Evolutionary conservation across 2,113 vertebrate genomes (phyloP), one percentile per base, ranked within the genome.

Genomic region (Lepus timidus): DNA sequence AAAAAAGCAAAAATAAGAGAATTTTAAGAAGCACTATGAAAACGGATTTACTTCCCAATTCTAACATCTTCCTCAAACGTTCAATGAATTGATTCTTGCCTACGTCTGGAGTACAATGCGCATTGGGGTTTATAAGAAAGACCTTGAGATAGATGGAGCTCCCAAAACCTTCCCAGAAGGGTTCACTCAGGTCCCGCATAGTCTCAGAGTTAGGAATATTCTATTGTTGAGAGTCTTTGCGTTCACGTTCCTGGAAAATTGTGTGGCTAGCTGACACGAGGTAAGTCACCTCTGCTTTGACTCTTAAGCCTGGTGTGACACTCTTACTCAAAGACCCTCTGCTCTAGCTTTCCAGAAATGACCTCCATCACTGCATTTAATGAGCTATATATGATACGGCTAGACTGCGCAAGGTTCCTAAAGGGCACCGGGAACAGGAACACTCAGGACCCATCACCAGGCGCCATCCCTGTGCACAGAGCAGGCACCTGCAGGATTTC

Each of bases 1-100:
- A 67, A 73, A 92, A 80, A 96, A 97, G 97, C 9, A 44, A 44
- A 44, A 44, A 44, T 44, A 44, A 44, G 61, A 9, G 94, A 92
- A 85, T 96, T 96, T 96, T 91, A 93, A 96, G 85, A 31, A n/a
- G 58, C 95, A 68, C 0, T 31, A 2, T 33, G 78, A 88, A 81
- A 71, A 27, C 33, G 22, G 11, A 20, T n/a, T 90, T 70, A 70
- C 58, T 87, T 3, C 36, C 22, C 52, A 44, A 67, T 80, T 33
- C n/a, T 74, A 83, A 91, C 9, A 65, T 5, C 7, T 4, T 80
- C 39, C 49, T 22, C 36, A 52, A 64, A 81, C 14, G 67, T 8
- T 85, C n/a, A 39, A 29, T 84, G 88, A 92, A 33, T 22, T 80
- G 70, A 52, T 65, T 64, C 14, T 33, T 88, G 31, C 85, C 31